Conservation (phyloP, 2,113 vertebrate species). For the Poeciliopsis retropinna region DNA sequence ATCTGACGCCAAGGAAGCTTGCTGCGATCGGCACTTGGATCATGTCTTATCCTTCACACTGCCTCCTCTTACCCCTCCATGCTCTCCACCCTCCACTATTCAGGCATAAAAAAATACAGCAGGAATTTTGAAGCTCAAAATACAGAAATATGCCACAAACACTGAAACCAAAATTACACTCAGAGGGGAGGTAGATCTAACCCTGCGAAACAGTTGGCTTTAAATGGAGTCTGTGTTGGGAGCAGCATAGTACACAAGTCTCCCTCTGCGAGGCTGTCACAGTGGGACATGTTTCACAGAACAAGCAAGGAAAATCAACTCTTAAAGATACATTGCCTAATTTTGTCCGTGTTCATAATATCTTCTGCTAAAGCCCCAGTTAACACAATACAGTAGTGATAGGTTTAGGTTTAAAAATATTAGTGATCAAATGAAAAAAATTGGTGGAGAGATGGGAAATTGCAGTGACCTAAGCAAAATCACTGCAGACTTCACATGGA, state of each 20-base stretch:
- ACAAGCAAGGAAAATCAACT: conserved; percentile 31
- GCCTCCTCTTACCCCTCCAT: not conserved
- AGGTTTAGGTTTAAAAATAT: conserved; percentile 24
- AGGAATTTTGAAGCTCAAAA: conserved; percentile 37
- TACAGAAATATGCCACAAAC: conserved; percentile 20
- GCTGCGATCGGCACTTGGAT: conserved; percentile 27
- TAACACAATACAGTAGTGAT: not conserved
- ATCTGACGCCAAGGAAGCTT: conserved; percentile 20
- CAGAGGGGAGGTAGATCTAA: conserved; percentile 57
- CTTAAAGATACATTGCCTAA: conserved; percentile 48
- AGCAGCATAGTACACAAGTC: conserved; percentile 53
- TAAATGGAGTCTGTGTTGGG: conserved; percentile 66
- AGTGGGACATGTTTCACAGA: conserved; percentile 53
- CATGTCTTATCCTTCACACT: conserved; percentile 19
- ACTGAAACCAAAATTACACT: conserved; percentile 54
- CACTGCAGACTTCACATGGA: conserved; percentile 28
- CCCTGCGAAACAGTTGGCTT: conserved; percentile 66
- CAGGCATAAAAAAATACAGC: not conserved
- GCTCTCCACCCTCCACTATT: not conserved
- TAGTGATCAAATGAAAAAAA: conserved; percentile 7
- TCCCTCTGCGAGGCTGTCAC: conserved; percentile 65
- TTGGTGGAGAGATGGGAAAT: not conserved
- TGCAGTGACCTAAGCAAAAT: conserved; percentile 24
- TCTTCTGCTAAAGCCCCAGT: conserved; percentile 1
- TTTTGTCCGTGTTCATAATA: conserved; percentile 31